Evolutionary conservation across 1,140 invertebrate species (phyloP).

Genomic region (Carposina sasakii): DNA sequence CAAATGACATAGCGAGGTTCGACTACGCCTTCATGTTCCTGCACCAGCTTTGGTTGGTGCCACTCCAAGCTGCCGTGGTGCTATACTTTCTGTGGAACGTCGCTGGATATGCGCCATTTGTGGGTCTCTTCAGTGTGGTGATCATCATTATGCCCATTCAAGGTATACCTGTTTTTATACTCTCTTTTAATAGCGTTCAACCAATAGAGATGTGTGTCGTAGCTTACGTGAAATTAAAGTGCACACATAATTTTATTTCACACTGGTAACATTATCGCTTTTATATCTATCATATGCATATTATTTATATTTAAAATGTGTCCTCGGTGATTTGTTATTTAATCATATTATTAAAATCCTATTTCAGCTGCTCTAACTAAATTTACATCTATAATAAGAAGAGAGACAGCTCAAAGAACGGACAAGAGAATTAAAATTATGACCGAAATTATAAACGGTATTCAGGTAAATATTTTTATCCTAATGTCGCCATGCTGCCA

Average conservation of each 20-base stretch:
- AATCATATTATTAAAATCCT: not conserved
- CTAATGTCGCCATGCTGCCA: too few relatives aligned
- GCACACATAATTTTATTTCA: too few relatives aligned
- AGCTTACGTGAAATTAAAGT: too few relatives aligned
- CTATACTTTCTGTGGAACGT: constrained; percentile 80
- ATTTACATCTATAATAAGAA: constrained; percentile 47
- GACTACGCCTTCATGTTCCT: constrained; percentile 76
- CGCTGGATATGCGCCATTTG: constrained; percentile 77
- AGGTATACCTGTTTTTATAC: constrained; percentile 45
- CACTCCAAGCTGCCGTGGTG: constrained; percentile 76
- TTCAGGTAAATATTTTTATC: constrained; percentile 69
- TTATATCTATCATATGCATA: too few relatives aligned
- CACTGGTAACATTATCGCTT: too few relatives aligned
- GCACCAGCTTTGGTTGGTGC: constrained; percentile 80
- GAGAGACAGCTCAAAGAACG: constrained; percentile 77
- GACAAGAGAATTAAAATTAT: constrained; percentile 87
- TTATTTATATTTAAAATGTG: too few relatives aligned
- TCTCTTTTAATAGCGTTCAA: too few relatives aligned
- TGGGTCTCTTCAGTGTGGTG: constrained; percentile 78
- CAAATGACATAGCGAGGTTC: constrained; percentile 83
- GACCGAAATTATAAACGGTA: constrained; percentile 87
- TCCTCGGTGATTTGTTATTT: constrained; percentile 6
- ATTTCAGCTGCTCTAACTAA: constrained; percentile 51
- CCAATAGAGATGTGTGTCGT: too few relatives aligned
- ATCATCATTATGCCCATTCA: constrained; percentile 79